These are phyloP conservation scores for Telmatherina bonti DNA, from an alignment of 2,797 vertebrate species.

Conservation along the genomic window DNA sequence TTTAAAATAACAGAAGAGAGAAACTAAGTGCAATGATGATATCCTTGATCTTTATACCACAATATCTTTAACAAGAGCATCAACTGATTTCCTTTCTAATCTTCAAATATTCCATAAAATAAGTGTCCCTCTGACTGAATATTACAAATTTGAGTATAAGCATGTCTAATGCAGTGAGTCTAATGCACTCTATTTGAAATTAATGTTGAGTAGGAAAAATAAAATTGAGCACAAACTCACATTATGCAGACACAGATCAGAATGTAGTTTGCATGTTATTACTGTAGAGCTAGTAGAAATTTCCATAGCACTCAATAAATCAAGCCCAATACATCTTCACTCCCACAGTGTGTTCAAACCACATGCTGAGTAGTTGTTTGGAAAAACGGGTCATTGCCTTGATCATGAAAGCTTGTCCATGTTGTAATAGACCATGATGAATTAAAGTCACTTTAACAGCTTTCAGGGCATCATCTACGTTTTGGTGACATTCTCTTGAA, in stretches of 20 bases:
- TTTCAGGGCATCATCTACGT: constrained; percentile 71
- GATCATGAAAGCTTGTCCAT: constrained; percentile 72
- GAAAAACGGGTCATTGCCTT: constrained; percentile 76
- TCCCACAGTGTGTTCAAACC: constrained; percentile 59
- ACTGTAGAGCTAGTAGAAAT: constrained; percentile 37
- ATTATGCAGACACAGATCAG: constrained; percentile 36
- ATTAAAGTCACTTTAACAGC: constrained; percentile 75
- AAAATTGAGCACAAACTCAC: constrained; percentile 21
- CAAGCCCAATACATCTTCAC: constrained; percentile 60
- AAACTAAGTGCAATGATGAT: not conserved
- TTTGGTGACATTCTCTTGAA: constrained; percentile 66
- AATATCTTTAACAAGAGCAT: constrained; percentile 7
- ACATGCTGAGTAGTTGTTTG: constrained; percentile 71
- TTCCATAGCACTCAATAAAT: constrained; percentile 59
- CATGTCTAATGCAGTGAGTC: not conserved
- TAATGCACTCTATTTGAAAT: constrained; percentile 11
- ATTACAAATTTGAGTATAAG: constrained; percentile 7
- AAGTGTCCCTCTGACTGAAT: constrained; percentile 8
- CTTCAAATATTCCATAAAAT: constrained; percentile 19
- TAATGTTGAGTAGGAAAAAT: constrained; percentile 12
- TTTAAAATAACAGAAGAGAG: constrained; percentile 9
- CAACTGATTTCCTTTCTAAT: not conserved
- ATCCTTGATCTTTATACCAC: not conserved
- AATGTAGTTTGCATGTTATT: constrained; percentile 46
- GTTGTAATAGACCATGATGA: constrained; percentile 76